Evolutionary conservation across 2,888 invertebrate genomes (phyloP).

Genomic region (Molorchus minor): DNA sequence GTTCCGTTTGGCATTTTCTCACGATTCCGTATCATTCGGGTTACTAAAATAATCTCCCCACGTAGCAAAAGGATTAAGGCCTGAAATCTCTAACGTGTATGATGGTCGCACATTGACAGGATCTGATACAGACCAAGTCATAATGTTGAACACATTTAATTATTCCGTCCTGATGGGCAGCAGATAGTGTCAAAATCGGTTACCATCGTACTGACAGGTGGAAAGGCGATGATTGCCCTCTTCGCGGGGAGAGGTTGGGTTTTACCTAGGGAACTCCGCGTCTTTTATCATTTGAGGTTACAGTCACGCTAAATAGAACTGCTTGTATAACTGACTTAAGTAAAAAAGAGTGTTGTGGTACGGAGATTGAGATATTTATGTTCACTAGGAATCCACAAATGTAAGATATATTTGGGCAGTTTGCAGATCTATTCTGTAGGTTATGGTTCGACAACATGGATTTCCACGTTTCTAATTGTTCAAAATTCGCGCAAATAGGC

Average conservation of each 20-base stretch:
- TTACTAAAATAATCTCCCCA: constrained; percentile 6
- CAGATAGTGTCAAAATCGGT: constrained; percentile 49
- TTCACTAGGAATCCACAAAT: too few species aligned
- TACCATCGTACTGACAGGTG: constrained; percentile 49
- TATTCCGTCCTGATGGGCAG: constrained; percentile 47
- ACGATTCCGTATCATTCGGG: constrained; percentile 19
- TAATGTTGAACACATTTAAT: constrained; percentile 50
- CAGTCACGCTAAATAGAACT: too few species aligned
- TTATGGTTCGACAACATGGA: too few species aligned
- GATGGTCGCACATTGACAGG: constrained; percentile 41
- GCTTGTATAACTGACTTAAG: too few species aligned
- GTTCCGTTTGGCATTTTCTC: constrained; percentile 32
- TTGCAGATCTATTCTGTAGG: background rate
- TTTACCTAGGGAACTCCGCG: background rate
- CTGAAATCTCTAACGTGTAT: constrained; percentile 5
- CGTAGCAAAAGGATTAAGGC: constrained; percentile 10
- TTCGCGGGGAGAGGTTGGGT: constrained; percentile 5
- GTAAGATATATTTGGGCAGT: background rate
- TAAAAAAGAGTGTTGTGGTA: too few species aligned
- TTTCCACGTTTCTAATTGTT: too few species aligned
- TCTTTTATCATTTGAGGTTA: background rate
- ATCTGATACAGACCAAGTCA: constrained; percentile 36
- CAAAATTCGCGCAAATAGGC: too few species aligned
- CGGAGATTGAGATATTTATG: too few species aligned
- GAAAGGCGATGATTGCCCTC: constrained; percentile 45